Evolutionary conservation across 2,888 invertebrate species (phyloP).

Genomic region (Prosapia bicincta): DNA sequence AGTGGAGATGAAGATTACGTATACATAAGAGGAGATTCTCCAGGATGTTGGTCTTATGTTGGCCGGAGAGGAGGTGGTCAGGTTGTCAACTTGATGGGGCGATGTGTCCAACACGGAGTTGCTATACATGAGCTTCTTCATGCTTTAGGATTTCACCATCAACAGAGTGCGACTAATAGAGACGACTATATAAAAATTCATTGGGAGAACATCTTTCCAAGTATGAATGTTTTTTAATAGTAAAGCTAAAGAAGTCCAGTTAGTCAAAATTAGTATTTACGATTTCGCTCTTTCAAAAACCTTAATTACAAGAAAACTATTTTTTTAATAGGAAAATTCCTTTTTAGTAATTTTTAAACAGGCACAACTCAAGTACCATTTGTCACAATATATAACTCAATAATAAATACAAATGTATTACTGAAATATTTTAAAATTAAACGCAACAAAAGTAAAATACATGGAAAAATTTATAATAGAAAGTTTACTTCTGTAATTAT

Average conservation of each 20-base stretch:
- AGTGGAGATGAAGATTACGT: constrained; percentile 57
- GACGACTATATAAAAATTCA: constrained; percentile 50
- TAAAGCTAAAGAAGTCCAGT: constrained; percentile 2
- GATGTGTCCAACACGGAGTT: constrained; percentile 50
- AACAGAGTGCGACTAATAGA: constrained; percentile 52
- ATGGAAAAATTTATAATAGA: no score
- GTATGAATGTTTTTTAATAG: constrained; percentile 40
- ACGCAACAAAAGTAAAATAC: no score
- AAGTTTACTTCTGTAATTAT: no score
- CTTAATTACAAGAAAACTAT: no score
- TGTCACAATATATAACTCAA: no score
- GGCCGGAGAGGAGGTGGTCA: constrained; percentile 60
- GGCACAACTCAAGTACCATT: no score
- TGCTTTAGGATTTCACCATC: constrained; percentile 53
- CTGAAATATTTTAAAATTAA: no score
- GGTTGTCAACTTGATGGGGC: constrained; percentile 51
- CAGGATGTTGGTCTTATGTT: constrained; percentile 66
- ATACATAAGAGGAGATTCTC: constrained; percentile 48
- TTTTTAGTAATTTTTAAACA: no score
- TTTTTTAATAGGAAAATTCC: no score
- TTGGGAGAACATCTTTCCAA: constrained; percentile 49
- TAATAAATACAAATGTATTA: no score
- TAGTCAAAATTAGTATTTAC: background rate
- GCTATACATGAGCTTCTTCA: constrained; percentile 56
- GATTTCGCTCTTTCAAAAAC: no score